Base-by-base conservation (phyloP, 2,888 invertebrate genomes). In the Morpho deidamia region DNA sequence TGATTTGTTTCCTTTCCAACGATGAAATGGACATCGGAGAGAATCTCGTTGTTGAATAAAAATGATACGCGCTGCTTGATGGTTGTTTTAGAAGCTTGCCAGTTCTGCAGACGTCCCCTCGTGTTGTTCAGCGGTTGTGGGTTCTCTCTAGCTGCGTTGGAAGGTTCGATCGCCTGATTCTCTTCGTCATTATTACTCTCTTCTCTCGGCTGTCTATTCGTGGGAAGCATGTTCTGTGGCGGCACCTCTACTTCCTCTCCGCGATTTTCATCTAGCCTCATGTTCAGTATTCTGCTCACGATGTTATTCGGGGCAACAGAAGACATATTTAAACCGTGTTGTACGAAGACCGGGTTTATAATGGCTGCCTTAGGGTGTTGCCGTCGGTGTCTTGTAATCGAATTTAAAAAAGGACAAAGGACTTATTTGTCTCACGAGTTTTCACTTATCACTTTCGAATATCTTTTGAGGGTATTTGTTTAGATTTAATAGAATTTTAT, bases 51-150 rank as follows among this genome's bases (percentile, higher is more conserved):
- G 65, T 90, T 90, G 50, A 90, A 90, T 8, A 90, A 74, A 59
- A 90, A 95, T 0, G 94, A 92, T 50, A 96, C 90, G 51, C 96
- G 90, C 66, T 95, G 95, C 68, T 94, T 94, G 23, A 95, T 92
- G 0, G 94, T 93, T 0, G 92, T 92, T 76, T 95, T 95, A 14
- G 93, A 93, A 23, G 95, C 93, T 77, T 95, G 95, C 93, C 93
- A 93, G 72, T 93, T 93, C 73, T 92, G 92, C 1, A 89, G 69
- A 12, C 89, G 81, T 2, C 86, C 84, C n/a, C 84, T 85, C 0
- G 80, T 76, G 66, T 82, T 86, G 62, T 86, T 87, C 0, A 79
- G 76, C 0, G 83, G 85, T 59, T 82, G 85, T 1, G 85, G 63
- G 54, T 84, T 85, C 51, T 89, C 87, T 57, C 83, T 83, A 7